Base-by-base conservation (phyloP, 2,797 vertebrate genomes). In the Parauchenoglanis punctatus region DNA sequence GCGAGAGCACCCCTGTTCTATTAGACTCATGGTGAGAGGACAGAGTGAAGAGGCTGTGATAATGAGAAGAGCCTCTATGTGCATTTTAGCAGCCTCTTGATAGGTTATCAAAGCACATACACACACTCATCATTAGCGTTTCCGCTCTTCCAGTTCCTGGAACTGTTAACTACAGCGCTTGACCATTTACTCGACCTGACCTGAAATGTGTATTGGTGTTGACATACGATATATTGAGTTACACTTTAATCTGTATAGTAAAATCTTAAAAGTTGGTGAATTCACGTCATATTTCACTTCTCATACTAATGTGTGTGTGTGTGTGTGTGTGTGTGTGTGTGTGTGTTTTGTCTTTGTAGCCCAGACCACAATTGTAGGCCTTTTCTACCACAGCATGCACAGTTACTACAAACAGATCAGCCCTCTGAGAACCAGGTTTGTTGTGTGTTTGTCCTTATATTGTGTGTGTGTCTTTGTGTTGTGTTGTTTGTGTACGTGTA, bases 331-430 rank as follows among this genome's bases (percentile, higher is more conserved):
- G 86, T 61, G 65, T 94, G 77, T 70, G 28, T 76, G 90, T 90
- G 23, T 90, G 88, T 89, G 86, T 80, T 75, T 90, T 90, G 25
- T 90, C 86, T 89, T 86, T 61, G 73, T 94, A 99, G 99, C 92
- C 92, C 97, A 97, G 93, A 97, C 97, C 87, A 98, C 97, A 91
- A 95, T 98, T 0, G 97, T 99, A 0, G 98, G 98, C 67, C 96
- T 99, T 46, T 95, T 97, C 25, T 99, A 99, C 93, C 97, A 97
- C 87, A 96, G 94, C 68, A 95, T 99, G 96, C 98, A 99, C 91
- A 94, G 52, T 84, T 97, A 96, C 94, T 96, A 99, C 92, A 94
- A 89, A 73, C 94, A 93, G 89, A 98, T 99, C 93, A 94, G 91
- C 85, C 98, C 98, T 0, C 76, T 91, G 67, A 94, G 95, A 89